A percentile compares a stretch with the other conserved stretches of the same genome.
Evolutionary conservation across 2,797 vertebrate genomes (phyloP).

Genomic region (Gymnothorax javanicus): DNA sequence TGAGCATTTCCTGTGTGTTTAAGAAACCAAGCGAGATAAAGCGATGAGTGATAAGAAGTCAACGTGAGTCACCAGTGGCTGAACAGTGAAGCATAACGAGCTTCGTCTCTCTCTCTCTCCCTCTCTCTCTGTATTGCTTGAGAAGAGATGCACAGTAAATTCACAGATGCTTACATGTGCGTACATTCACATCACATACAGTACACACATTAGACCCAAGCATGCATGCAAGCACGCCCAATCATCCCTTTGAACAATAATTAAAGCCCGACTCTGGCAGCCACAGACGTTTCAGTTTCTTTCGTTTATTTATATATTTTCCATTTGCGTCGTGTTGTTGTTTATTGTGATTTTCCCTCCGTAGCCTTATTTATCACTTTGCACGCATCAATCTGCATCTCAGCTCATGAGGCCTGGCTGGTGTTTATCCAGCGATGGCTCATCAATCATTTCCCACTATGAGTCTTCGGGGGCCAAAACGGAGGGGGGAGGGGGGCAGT

Average conservation of each 20-base stretch:
- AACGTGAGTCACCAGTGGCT: not conserved
- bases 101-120: conserved; percentile 50
- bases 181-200: not conserved
- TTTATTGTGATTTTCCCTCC: conserved; percentile 28
- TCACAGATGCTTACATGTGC: not conserved
- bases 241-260: conserved; percentile 6
- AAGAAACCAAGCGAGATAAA: not conserved
- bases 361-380: conserved; percentile 69
- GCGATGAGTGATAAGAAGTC: not conserved
- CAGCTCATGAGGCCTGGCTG: conserved; percentile 65
- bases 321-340: conserved; percentile 45
- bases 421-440: conserved; percentile 78
- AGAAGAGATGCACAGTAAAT: not conserved
- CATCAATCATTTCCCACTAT: conserved; percentile 76
- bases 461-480: conserved; percentile 67
- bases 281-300: not conserved
- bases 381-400: conserved; percentile 72
- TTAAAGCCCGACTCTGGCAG: not conserved
- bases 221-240: not conserved
- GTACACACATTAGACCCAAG: not conserved
- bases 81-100: conserved; percentile 31
- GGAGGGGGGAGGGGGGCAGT: conserved; percentile 49
- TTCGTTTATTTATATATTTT: not conserved
- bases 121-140: conserved; percentile 29
- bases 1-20: not conserved